Percentiles rank a stretch among this genome's conserved stretches.
Conservation (phyloP, 2,113 vertebrate species). For the Suricata suricatta region DNA sequence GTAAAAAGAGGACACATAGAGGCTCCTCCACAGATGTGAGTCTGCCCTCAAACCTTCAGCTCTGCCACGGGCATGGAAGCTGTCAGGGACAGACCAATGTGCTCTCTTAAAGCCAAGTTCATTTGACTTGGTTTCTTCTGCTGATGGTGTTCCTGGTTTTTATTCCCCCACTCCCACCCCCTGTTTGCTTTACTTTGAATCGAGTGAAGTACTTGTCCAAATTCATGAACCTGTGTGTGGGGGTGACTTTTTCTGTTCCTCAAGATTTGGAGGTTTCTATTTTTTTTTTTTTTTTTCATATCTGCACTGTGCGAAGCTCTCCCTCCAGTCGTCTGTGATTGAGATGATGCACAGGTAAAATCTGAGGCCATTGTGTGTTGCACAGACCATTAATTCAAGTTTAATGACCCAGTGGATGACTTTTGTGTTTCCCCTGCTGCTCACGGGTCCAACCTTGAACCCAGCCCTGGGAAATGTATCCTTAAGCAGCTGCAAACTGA, state of each 20-base stretch:
- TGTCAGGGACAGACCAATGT: neutral
- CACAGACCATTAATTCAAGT: neutral
- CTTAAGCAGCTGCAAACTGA: neutral
- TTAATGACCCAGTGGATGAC: neutral
- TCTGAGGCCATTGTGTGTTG: neutral
- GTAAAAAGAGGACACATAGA: neutral
- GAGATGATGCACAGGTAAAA: neutral
- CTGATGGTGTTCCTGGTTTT: neutral
- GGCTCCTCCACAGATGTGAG: neutral
- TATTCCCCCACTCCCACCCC: neutral
- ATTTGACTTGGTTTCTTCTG: neutral
- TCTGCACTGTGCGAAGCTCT: neutral
- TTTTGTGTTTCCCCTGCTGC: neutral
- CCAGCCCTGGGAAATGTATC: neutral
- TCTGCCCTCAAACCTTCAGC: neutral
- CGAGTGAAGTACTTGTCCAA: neutral
- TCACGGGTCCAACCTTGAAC: neutral
- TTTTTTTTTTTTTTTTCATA: neutral
- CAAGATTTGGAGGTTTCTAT: neutral
- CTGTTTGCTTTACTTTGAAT: neutral
- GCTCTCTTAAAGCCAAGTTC: neutral
- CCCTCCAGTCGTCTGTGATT: neutral
- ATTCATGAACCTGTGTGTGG: neutral
- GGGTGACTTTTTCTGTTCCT: neutral
- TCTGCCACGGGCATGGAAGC: neutral